Conservation (phyloP, 1,140 invertebrate species). For the Aradophagus sp. region DNA sequence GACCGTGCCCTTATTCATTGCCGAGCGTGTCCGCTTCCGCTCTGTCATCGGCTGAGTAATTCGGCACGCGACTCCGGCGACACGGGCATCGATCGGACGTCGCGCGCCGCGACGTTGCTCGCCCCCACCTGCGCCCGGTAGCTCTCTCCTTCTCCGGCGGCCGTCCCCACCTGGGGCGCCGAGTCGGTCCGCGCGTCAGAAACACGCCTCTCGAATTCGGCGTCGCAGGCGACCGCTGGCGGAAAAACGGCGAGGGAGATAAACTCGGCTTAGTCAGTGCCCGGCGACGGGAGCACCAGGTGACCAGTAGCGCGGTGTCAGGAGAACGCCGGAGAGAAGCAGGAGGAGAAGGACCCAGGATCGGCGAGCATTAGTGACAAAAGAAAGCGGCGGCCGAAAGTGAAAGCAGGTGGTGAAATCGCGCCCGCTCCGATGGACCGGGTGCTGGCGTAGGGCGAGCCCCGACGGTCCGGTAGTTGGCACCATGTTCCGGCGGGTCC, state of each 20-base stretch:
- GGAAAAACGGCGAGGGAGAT: conserved; percentile 44
- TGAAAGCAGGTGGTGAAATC: too few relatives aligned
- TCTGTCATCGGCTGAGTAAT: conserved; percentile 41
- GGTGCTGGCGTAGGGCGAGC: conserved; percentile 10
- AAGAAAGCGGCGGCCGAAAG: too few relatives aligned
- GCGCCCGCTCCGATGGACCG: conserved; percentile 60
- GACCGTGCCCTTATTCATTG: background rate
- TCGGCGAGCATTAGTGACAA: too few relatives aligned
- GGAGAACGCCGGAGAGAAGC: too few relatives aligned
- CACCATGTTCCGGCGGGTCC: conserved; percentile 51
- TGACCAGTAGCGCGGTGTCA: conserved; percentile 8
- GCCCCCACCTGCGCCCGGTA: conserved; percentile 16
- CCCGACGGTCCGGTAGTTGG: background rate
- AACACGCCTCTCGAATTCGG: conserved; percentile 59
- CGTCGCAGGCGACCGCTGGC: conserved; percentile 40
- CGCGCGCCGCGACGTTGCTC: conserved; percentile 63
- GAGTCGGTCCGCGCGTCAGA: conserved; percentile 60
- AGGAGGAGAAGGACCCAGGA: too few relatives aligned
- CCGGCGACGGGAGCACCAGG: conserved; percentile 46
- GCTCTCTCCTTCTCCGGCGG: conserved; percentile 39
- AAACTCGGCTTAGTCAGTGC: conserved; percentile 43
- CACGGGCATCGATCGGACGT: conserved; percentile 65
- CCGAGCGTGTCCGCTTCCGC: conserved; percentile 31
- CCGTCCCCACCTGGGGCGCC: conserved; percentile 60
- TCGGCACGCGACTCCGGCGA: conserved; percentile 46